Evolutionary conservation across 2,888 invertebrate genomes (phyloP), one percentile per base, ranked within the genome.

Genomic region (Achlya flavicornis): DNA sequence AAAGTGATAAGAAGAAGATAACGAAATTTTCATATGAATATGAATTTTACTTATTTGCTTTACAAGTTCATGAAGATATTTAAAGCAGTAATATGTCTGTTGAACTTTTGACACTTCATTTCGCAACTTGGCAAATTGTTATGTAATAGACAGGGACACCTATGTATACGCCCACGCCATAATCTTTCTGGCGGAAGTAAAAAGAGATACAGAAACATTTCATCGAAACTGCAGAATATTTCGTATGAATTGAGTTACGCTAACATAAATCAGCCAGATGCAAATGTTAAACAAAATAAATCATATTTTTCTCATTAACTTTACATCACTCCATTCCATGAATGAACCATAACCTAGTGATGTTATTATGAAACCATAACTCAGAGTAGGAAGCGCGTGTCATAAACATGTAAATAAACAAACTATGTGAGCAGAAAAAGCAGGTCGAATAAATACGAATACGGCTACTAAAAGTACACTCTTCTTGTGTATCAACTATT

Each of bases 331-430:
- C 19, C 59, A 26, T 65, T 67, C 63, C 48, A 61, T 66, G 67
- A 67, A 67, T 62, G 63, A 69, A 63, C 61, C n/a, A 16, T 41
- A 48, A 43, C 16, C 16, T 38, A 43, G 60, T 16, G 38, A 14
- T 33, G 62, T 62, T 57, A 53, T 66, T 69, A 57, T 61, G 63
- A 64, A 68, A 65, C 61, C 57, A 38, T 58, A 26, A 58, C 43
- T 64, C 60, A 35, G 58, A 59, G 32, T 32, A 65, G 65, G 65
- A 69, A 65, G 62, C 32, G 58, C 26, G 57, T 35, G 38, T 41
- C 43, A 41, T 19, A 11, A 59, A 59, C 43, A 60, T 19, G 26
- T 41, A 60, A 60, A 60, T 26, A 60, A 60, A 60, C n/a, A 60
- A 12, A 26, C 43, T 53, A 19, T 53, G 2, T 19, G 53, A n/a